phyloP scores from a whole-genome alignment of 1,140 invertebrate species.

The Latrodectus geometricus region DNA sequence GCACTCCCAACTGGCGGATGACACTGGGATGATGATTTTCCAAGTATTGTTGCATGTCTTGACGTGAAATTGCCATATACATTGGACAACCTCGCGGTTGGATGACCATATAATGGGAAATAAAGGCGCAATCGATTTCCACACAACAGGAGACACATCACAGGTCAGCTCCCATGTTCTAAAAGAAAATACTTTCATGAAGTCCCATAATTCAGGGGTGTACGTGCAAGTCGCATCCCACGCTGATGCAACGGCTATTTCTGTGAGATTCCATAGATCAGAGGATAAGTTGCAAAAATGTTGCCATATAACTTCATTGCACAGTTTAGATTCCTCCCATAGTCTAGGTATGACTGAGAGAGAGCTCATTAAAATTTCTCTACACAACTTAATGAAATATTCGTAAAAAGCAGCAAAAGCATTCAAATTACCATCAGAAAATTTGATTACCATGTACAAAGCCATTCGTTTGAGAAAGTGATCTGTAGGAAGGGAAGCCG shows the following conservation, averaged over 20 bases:
- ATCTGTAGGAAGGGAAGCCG: too few relatives aligned
- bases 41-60: slow-evolving; percentile 4
- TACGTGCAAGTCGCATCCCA: slow-evolving; percentile 9
- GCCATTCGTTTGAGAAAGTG: too few relatives aligned
- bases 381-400: too few relatives aligned
- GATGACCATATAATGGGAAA: slow-evolving; percentile 2
- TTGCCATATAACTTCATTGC: slow-evolving; percentile 8
- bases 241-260: neutral
- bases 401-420: too few relatives aligned
- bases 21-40: slow-evolving; percentile 17
- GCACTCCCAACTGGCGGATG: slow-evolving; percentile 19
- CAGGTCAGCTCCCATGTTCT: neutral
- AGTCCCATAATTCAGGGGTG: slow-evolving; percentile 25
- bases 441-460: too few relatives aligned
- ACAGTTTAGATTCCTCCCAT: slow-evolving; percentile 4
- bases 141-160: slow-evolving; percentile 7
- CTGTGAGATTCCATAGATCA: neutral
- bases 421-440: too few relatives aligned
- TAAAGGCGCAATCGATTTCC: neutral
- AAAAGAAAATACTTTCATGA: neutral
- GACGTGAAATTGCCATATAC: slow-evolving; percentile 9
- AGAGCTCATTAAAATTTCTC: too few relatives aligned
- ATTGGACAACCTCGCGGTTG: neutral
- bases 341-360: neutral
- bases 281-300: neutral